Base-by-base conservation (phyloP, 2,797 vertebrate species). In the Lemur catta region DNA sequence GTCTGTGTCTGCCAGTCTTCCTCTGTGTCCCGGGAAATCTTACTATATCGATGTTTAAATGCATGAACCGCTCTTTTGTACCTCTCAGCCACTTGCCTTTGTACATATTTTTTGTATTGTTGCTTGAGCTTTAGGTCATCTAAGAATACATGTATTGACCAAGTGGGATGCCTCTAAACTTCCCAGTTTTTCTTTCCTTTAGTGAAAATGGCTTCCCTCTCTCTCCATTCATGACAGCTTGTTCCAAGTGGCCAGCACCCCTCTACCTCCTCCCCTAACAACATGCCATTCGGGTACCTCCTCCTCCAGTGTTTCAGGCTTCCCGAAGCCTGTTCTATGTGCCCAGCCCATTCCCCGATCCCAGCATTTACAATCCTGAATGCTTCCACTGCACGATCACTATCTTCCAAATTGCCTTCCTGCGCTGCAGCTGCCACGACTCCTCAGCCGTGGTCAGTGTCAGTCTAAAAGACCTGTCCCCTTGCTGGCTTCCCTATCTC, bases 341-440 rank as follows among this genome's bases (percentile, higher is more conserved):
- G 38, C 50, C 50, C 8, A 8, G 48, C 33, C 43, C 55, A n/a
- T 82, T 67, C 55, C 41, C 67, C 7, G 1, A 9, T 1, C 33
- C 41, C 72, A 24, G 82, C 4, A 0, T 67, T 85, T 22, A 79
- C 84, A 81, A 59, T 65, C 38, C 91, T 28, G 18, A 33, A 35
- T 2, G 46, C 20, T 79, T 75, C 80, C 6, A 7, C 28, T 0
- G 48, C 30, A 6, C 0, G 57, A 96, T 87, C 20, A 0, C 67
- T 90, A 72, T 96, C 97, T 97, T 93, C 72, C 84, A 93, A 97
- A 97, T 86, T 95, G 87, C 87, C 89, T 96, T 82, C 30, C 55
- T 2, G 0, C 22, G 52, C 57, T 50, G 41, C 63, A 20, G 20
- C 72, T 71, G 89, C 86, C 26, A n/a, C 52, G 17, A 9, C 76